phyloP scores from a whole-genome alignment of 2,113 vertebrate species.

The Ascaphus truei region DNA sequence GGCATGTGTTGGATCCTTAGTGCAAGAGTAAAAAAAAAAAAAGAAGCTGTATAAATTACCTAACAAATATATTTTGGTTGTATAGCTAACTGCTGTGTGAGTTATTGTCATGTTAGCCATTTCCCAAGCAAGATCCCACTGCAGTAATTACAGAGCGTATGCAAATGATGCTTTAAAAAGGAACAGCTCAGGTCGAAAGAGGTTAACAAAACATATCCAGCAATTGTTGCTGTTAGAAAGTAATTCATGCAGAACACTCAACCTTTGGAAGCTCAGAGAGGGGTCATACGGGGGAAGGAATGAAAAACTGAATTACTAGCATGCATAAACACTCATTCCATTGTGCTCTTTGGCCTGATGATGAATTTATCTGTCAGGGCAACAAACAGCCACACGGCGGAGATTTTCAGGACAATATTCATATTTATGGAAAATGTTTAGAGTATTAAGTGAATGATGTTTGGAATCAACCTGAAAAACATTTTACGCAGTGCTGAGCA shows the following conservation, averaged over 20 bases:
- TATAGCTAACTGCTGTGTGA: too few relatives aligned
- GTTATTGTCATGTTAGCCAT: too few relatives aligned
- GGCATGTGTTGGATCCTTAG: too few relatives aligned
- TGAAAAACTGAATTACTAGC: constrained; percentile 4
- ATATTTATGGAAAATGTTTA: constrained; percentile 14
- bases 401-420: neutral
- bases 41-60: too few relatives aligned
- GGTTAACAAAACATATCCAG: constrained; percentile 23
- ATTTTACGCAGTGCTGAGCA: too few relatives aligned
- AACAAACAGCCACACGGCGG: neutral
- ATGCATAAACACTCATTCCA: neutral
- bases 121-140: neutral
- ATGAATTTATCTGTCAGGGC: constrained; percentile 12
- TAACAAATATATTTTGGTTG: too few relatives aligned
- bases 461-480: neutral
- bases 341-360: constrained; percentile 6
- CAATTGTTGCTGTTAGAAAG: neutral
- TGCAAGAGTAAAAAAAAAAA: too few relatives aligned
- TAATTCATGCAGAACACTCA: constrained; percentile 24
- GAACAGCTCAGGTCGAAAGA: neutral
- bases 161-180: neutral
- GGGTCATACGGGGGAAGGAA: neutral
- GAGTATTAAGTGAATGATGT: too few relatives aligned
- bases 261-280: neutral
- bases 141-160: constrained; percentile 13